Percentiles rank a stretch among this genome's conserved stretches.
Conservation (phyloP, 2,113 vertebrate genomes). For the zebrafish (Danio rerio) region GRCz12tu NC_133189.1:45175501-45176000, state of each 20-base stretch:
- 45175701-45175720: not conserved
- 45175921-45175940: not conserved
- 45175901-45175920: not conserved
- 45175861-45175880: not conserved
- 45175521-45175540: slow-evolving; percentile 6
- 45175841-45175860: not conserved
- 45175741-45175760: not conserved
- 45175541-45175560: slow-evolving; percentile 37
- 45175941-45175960: not conserved
- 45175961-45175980: not conserved
- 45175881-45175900: not conserved
- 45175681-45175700: not conserved
- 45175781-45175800: not conserved
- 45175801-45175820: slow-evolving; percentile 7
- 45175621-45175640: slow-evolving; percentile 21
- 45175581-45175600: slow-evolving; percentile 37
- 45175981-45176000: not conserved
- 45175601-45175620: slow-evolving; percentile 30
- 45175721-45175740: not conserved
- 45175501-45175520: slow-evolving; percentile 32
- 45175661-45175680: not conserved
- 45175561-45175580: slow-evolving; percentile 34
- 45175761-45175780: not conserved
- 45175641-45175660: slow-evolving; percentile 9
- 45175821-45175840: not conserved